Evolutionary conservation across 2,113 vertebrate species (phyloP), one percentile per base, ranked within the genome.

Genomic region (Lucifuga dentata): DNA sequence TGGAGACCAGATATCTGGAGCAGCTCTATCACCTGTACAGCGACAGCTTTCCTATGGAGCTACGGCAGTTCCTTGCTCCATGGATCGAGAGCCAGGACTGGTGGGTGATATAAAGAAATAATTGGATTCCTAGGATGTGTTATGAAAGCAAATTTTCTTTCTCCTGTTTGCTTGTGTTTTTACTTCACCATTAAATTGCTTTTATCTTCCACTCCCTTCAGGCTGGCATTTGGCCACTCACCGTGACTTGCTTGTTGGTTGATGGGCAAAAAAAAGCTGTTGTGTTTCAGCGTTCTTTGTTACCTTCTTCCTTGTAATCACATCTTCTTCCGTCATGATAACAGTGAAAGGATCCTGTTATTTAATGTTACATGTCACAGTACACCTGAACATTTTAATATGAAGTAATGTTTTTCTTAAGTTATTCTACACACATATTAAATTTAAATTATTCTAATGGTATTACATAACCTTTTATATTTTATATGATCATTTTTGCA

Each of bases 81-180:
- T 99, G 98, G 98, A 99, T 99, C 1, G 97, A 99, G 84, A 98
- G 95, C 86, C 98, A 99, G 83, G 97, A 99, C 72, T 99, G 98
- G 98, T 99, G 65, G 88, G 93, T 63, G 26, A 53, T 35, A 21
- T 3, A 19, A 20, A 5, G 11, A 24, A 61, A 20, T 23, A 17
- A 13, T 20, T 65, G 0, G 12, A 45, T 38, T 45, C 2, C 5
- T 9, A 0, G 8, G 1, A 8, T 64, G 11, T 60, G 10, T 16
- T 15, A 13, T 61, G 11, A 65, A 32, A 60, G n/a, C 41, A 3
- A 23, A n/a, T n/a, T 41, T 60, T n/a, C 13, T 33, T 33, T 46
- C 16, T 40, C 4, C 12, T 38, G 20, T 64, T 44, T n/a, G 8
- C 1, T 11, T 9, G 2, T 0, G 10, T 9, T 3, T 11, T 45